Evolutionary conservation across 2,113 vertebrate genomes (phyloP).

Genomic region (Oryzias celebensis): DNA sequence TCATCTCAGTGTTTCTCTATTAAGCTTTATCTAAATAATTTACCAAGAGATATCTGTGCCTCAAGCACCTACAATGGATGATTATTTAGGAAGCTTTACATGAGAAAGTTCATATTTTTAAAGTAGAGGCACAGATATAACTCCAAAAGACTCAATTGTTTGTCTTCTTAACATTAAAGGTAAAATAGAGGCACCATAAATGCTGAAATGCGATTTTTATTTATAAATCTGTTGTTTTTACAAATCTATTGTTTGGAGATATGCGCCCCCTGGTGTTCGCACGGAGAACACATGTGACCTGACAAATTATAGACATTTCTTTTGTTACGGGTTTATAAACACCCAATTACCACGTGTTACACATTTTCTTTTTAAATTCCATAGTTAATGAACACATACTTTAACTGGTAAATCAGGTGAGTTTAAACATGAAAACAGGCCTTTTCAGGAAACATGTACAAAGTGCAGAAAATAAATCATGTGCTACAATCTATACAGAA

Average conservation of each 20-base stretch:
- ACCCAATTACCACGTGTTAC: conserved; percentile 48
- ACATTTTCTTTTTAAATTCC: conserved; percentile 26
- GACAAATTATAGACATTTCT: conserved; percentile 25
- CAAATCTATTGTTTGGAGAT: conserved; percentile 26
- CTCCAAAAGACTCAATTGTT: too few relatives aligned
- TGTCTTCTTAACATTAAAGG: too few relatives aligned
- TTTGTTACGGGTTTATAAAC: conserved; percentile 62
- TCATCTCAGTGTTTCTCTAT: neutral
- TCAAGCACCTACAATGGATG: neutral
- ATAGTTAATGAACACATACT: conserved; percentile 37
- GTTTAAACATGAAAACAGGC: conserved; percentile 27
- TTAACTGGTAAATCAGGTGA: conserved; percentile 35
- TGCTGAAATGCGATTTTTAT: neutral
- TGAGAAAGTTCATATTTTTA: too few relatives aligned
- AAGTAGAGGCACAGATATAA: too few relatives aligned
- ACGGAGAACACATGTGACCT: conserved; percentile 14
- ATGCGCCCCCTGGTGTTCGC: conserved; percentile 47
- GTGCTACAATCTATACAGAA: conserved; percentile 23
- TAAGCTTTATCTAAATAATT: neutral
- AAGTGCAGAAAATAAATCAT: conserved; percentile 43
- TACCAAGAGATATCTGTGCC: too few relatives aligned
- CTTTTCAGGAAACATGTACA: conserved; percentile 37
- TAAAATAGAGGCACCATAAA: too few relatives aligned
- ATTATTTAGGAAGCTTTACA: neutral
- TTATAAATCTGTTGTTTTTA: conserved; percentile 20